Percentiles rank a stretch among this genome's conserved stretches.
Evolutionary conservation across 2,113 vertebrate genomes (phyloP).

Genomic region (Burhinus oedicnemus): DNA sequence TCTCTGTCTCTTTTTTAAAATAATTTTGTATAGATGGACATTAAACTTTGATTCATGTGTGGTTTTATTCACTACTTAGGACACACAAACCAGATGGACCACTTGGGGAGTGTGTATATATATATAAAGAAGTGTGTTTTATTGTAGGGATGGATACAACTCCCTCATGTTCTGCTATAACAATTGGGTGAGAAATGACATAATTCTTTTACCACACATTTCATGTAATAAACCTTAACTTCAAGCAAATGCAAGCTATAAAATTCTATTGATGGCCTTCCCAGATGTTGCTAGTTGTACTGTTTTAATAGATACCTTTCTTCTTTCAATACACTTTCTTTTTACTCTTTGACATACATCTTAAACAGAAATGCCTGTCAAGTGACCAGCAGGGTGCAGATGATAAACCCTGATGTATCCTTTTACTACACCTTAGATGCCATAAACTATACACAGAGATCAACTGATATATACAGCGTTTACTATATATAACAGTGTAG

Average conservation of each 20-base stretch:
- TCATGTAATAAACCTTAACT: conserved; percentile 58
- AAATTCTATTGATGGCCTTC: conserved; percentile 48
- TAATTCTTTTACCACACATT: conserved; percentile 55
- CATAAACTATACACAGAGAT: conserved; percentile 18
- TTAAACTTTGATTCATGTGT: background rate
- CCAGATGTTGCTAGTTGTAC: conserved; percentile 27
- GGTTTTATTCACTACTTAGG: background rate
- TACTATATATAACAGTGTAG: background rate
- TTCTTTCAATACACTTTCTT: conserved; percentile 15
- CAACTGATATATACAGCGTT: background rate
- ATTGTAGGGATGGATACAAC: background rate
- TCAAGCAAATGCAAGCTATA: conserved; percentile 59
- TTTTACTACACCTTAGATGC: conserved; percentile 37
- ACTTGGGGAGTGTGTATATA: background rate
- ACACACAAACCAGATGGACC: background rate
- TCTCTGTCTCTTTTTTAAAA: background rate
- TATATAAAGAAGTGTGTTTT: background rate
- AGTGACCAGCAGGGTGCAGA: background rate
- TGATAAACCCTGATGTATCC: background rate
- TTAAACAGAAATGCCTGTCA: conserved; percentile 33
- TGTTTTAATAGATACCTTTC: conserved; percentile 49
- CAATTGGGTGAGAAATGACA: conserved; percentile 40
- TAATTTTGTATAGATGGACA: background rate
- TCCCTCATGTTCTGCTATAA: background rate
- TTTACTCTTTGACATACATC: conserved; percentile 29